Conservation (phyloP, 1,140 invertebrate species). For the Calephelis nemesis region DNA sequence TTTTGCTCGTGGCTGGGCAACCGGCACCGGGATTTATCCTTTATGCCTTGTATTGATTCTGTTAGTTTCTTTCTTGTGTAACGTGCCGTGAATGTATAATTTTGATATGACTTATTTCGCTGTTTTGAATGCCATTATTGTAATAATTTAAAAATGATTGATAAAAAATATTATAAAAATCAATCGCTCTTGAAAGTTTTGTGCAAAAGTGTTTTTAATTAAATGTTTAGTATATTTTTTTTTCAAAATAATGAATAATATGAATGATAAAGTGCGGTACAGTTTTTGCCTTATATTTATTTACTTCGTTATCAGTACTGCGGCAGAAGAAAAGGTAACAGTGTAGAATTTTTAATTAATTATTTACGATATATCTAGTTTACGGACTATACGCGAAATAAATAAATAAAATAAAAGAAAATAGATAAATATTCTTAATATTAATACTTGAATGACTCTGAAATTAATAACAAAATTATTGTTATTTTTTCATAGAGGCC, state of each 20-base stretch:
- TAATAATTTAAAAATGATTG: slow-evolving; percentile 14
- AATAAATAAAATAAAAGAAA: too few relatives aligned
- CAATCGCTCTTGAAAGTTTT: slow-evolving; percentile 33
- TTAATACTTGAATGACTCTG: too few relatives aligned
- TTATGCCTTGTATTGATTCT: slow-evolving; percentile 48
- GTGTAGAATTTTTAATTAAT: slow-evolving; percentile 22
- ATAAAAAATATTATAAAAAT: slow-evolving; percentile 16
- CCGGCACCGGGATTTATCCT: slow-evolving; percentile 45
- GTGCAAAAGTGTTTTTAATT: slow-evolving; percentile 56
- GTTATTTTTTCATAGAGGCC: too few relatives aligned
- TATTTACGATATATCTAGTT: neutral
- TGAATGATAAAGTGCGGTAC: slow-evolving; percentile 57
- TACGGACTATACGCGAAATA: too few relatives aligned
- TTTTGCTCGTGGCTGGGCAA: slow-evolving; percentile 57
- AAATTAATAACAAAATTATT: too few relatives aligned
- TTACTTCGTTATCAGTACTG: slow-evolving; percentile 51
- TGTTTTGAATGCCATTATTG: neutral
- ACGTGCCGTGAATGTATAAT: slow-evolving; percentile 15
- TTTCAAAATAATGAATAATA: slow-evolving; percentile 49
- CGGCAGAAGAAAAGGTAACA: slow-evolving; percentile 58
- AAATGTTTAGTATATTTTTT: slow-evolving; percentile 19
- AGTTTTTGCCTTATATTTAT: slow-evolving; percentile 58
- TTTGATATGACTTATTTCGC: neutral
- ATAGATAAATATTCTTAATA: too few relatives aligned
- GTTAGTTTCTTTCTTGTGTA: slow-evolving; percentile 42